Evolutionary conservation across 2,888 invertebrate species (phyloP).

Genomic region (Drosophila lacicola): DNA sequence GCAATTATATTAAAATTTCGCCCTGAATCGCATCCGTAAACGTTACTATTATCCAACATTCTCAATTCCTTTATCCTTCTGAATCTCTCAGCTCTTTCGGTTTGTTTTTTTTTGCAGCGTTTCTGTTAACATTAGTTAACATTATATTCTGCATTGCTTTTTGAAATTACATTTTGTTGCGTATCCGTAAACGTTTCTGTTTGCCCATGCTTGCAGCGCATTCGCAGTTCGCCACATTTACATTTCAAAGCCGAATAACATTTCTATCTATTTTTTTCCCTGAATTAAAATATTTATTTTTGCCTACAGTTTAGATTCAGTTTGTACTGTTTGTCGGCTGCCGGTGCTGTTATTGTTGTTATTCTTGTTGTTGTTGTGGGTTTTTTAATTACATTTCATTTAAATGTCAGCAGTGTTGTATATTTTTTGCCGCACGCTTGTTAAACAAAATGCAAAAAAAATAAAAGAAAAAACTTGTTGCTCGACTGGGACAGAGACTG

Average conservation of each 20-base stretch:
- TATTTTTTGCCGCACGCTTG: slow-evolving; percentile 57
- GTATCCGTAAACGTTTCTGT: slow-evolving; percentile 3
- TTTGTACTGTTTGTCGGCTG: slow-evolving; percentile 48
- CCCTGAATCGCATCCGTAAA: neutral
- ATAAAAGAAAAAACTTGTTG: slow-evolving; percentile 61
- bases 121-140: neutral
- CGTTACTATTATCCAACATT: neutral
- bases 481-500: slow-evolving; percentile 29
- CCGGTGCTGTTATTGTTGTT: slow-evolving; percentile 27
- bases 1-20: neutral
- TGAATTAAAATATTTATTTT: slow-evolving; percentile 41
- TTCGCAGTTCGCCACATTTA: slow-evolving; percentile 16
- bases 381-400: slow-evolving; percentile 76
- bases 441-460: slow-evolving; percentile 57
- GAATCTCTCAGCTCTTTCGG: no score
- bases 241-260: slow-evolving; percentile 17
- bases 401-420: slow-evolving; percentile 75
- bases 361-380: slow-evolving; percentile 10
- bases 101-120: no score
- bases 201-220: slow-evolving; percentile 18
- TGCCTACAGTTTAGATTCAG: slow-evolving; percentile 42
- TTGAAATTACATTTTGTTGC: neutral
- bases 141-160: no score
- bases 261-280: slow-evolving; percentile 30
- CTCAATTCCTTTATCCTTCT: neutral